Evolutionary conservation across 2,888 invertebrate species (phyloP).

Genomic region (Saturnia japonica): DNA sequence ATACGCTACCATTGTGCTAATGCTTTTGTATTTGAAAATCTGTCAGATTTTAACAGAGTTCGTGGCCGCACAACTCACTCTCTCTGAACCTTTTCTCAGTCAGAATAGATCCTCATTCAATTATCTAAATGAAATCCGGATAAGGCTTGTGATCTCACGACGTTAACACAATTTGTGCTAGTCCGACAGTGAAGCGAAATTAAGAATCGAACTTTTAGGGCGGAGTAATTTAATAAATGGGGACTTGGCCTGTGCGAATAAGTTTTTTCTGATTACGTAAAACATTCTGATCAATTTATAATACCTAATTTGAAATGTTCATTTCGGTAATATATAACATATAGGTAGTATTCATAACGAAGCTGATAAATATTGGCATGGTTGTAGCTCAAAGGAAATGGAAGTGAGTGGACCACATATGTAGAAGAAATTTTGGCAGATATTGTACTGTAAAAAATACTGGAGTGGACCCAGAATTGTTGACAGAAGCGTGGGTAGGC

Average conservation of each 20-base stretch:
- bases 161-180: conserved; percentile 73
- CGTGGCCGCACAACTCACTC: conserved; percentile 46
- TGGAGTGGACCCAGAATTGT: too few relatives aligned
- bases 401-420: too few relatives aligned
- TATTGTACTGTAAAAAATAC: too few relatives aligned
- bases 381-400: too few relatives aligned
- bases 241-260: conserved; percentile 10
- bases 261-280: conserved; percentile 25
- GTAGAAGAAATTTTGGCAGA: too few relatives aligned
- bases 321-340: too few relatives aligned
- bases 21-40: neutral
- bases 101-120: conserved; percentile 78
- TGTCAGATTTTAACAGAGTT: conserved; percentile 16
- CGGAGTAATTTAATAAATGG: conserved; percentile 24
- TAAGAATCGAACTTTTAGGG: conserved; percentile 53
- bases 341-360: too few relatives aligned
- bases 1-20: too few relatives aligned
- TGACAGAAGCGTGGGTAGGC: too few relatives aligned
- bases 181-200: conserved; percentile 50
- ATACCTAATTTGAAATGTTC: too few relatives aligned
- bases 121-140: conserved; percentile 80
- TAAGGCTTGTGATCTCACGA: conserved; percentile 67
- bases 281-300: neutral
- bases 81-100: conserved; percentile 66
- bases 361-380: too few relatives aligned